Conservation (phyloP, 1,140 invertebrate genomes). For the Harpegnathos saltator region DNA sequence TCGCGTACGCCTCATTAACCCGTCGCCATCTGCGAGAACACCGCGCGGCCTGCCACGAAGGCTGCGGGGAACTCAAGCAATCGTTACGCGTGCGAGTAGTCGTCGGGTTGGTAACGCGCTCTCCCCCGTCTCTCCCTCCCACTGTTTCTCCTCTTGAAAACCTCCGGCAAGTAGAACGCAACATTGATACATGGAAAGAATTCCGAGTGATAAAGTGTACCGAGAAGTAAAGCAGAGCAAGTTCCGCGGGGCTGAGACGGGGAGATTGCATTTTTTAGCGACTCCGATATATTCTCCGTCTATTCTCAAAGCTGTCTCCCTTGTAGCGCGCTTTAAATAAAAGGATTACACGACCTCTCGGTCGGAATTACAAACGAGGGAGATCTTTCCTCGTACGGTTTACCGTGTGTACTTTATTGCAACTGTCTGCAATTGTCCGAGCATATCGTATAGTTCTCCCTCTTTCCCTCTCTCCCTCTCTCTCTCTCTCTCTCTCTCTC, state of each 20-base stretch:
- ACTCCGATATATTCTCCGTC: neutral
- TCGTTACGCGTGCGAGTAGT: neutral
- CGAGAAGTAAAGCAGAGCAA: too few species aligned
- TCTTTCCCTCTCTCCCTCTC: too few species aligned
- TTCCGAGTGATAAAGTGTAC: too few species aligned
- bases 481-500: too few species aligned
- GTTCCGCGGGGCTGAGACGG: too few species aligned
- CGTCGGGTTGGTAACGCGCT: neutral
- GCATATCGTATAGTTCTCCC: too few species aligned
- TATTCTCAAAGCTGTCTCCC: neutral
- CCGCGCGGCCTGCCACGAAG: conserved; percentile 34
- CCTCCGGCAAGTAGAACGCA: neutral
- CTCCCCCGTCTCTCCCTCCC: neutral
- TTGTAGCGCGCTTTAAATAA: neutral
- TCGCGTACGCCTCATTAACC: conserved; percentile 71
- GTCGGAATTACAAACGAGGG: neutral
- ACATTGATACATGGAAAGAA: too few species aligned
- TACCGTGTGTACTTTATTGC: too few species aligned
- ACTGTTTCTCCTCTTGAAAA: conserved; percentile 9
- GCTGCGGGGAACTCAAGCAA: conserved; percentile 29
- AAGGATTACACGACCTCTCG: neutral
- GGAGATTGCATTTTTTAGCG: too few species aligned
- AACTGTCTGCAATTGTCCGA: too few species aligned
- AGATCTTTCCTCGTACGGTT: neutral
- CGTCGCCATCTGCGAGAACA: conserved; percentile 62